These are phyloP conservation scores for Ctenopoma kingsleyae DNA, from an alignment of 2,797 vertebrate genomes.

Conservation along the genomic window DNA sequence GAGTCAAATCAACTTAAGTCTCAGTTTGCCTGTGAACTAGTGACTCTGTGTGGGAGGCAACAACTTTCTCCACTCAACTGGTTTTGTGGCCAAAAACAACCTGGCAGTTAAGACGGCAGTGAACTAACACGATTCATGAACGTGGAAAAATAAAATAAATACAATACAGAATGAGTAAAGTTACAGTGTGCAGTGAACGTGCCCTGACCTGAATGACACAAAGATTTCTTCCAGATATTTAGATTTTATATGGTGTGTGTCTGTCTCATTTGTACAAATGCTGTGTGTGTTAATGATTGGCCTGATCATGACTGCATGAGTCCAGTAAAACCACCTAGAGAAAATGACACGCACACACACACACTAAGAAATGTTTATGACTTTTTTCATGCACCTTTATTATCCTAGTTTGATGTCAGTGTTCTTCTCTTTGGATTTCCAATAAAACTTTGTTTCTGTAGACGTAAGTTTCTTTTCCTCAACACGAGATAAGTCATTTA, in stretches of 20 bases:
- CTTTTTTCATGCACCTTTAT: slow-evolving; percentile 11
- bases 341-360: slow-evolving; percentile 33
- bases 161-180: background rate
- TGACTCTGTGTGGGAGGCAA: slow-evolving; percentile 2
- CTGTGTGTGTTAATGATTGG: slow-evolving; percentile 77
- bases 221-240: slow-evolving; percentile 11
- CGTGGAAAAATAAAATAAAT: background rate
- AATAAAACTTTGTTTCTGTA: background rate
- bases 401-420: slow-evolving; percentile 6
- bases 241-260: slow-evolving; percentile 5
- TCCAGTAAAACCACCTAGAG: slow-evolving; percentile 64
- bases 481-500: background rate
- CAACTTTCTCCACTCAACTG: background rate
- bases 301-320: slow-evolving; percentile 46
- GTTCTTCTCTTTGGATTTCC: slow-evolving; percentile 6
- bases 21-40: background rate
- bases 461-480: background rate
- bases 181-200: background rate
- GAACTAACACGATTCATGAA: background rate
- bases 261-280: slow-evolving; percentile 39
- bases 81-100: background rate
- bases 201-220: background rate
- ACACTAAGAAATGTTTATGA: slow-evolving; percentile 34
- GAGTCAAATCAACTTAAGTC: background rate
- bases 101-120: background rate